These are phyloP conservation scores for Talpa occidentalis DNA, from an alignment of 2,113 vertebrate species.

Conservation along the genomic window DNA sequence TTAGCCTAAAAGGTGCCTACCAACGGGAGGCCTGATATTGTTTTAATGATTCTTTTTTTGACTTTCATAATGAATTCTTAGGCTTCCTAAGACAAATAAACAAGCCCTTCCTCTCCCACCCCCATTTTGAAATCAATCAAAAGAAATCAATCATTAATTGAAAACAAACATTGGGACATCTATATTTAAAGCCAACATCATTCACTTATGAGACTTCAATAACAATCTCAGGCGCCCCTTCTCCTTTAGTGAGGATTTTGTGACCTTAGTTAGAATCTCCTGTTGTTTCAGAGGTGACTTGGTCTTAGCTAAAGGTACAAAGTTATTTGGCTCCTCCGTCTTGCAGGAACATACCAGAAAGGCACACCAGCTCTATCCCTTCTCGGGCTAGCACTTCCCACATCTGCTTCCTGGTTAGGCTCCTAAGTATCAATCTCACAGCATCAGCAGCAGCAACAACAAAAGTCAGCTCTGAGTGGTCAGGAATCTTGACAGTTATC, in stretches of 20 bases:
- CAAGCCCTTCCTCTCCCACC: neutral
- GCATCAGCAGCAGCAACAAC: neutral
- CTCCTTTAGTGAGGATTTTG: neutral
- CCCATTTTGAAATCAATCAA: neutral
- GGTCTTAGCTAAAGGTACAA: neutral
- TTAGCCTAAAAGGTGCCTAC: neutral
- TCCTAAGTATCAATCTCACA: neutral
- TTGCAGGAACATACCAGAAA: neutral
- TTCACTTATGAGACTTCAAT: neutral
- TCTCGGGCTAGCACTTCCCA: neutral
- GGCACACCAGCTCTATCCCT: neutral
- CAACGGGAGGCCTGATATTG: neutral
- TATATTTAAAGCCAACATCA: conserved; percentile 21
- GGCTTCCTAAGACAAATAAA: conserved; percentile 35
- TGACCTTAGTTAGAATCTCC: neutral
- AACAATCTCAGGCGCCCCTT: neutral
- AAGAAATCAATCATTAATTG: conserved; percentile 37
- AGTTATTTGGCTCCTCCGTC: neutral
- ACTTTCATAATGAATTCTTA: conserved; percentile 44
- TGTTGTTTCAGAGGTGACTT: conserved; percentile 10
- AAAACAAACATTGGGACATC: neutral
- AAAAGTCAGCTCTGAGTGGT: conserved; percentile 39
- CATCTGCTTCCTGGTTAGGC: neutral
- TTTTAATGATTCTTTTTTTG: conserved; percentile 45
- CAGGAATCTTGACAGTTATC: neutral